Conservation (phyloP, 2,113 vertebrate genomes). For the Cathartes aura region DNA sequence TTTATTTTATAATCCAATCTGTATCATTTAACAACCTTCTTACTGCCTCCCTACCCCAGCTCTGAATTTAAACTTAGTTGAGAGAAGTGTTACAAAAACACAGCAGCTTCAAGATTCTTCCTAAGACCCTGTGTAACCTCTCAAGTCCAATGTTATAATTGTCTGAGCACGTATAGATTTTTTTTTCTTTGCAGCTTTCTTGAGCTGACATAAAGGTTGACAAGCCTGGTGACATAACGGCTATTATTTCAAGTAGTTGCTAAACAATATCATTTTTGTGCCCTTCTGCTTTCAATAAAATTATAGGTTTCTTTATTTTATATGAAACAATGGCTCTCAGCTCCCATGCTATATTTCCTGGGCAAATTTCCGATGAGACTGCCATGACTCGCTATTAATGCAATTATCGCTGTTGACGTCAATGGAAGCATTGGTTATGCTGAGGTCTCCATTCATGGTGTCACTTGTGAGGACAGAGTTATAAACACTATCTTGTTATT, state of each 20-base stretch:
- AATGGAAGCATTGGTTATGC: background rate
- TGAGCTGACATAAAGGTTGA: conserved; percentile 58
- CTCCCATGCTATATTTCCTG: background rate
- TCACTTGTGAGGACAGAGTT: background rate
- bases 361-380: conserved; percentile 12
- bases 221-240: conserved; percentile 48
- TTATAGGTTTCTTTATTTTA: conserved; percentile 72
- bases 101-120: background rate
- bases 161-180: conserved; percentile 8
- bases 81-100: background rate
- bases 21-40: background rate
- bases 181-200: conserved; percentile 15
- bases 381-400: conserved; percentile 18
- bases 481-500: conserved; percentile 2
- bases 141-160: conserved; percentile 55
- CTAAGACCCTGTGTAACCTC: background rate
- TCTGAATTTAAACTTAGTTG: background rate
- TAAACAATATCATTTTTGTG: conserved; percentile 72
- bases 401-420: conserved; percentile 61
- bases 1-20: background rate
- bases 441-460: background rate
- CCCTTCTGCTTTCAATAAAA: conserved; percentile 72
- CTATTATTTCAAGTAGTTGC: conserved; percentile 72
- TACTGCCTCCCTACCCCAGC: background rate
- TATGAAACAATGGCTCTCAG: conserved; percentile 63